phyloP scores from a whole-genome alignment of 92 coral and sea anemone species.

The Blastomussa wellsi region DNA sequence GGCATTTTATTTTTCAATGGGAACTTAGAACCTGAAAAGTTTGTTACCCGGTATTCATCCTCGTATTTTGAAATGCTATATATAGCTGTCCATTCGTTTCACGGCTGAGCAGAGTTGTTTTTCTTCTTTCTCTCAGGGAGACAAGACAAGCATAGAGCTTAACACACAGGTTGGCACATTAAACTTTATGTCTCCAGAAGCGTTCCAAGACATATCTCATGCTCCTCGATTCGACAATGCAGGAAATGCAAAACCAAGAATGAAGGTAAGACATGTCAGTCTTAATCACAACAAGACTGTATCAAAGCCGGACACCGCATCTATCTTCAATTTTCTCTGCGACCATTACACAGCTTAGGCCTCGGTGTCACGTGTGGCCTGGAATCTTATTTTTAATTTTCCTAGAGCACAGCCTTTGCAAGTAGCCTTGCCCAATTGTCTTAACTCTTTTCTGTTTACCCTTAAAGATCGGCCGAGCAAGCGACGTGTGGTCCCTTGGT shows the following conservation, averaged over 20 bases:
- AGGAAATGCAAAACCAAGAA: constrained; percentile 73
- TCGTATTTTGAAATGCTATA: not conserved
- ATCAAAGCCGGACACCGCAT: too few relatives aligned
- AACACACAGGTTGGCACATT: constrained; percentile 95
- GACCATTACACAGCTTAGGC: too few relatives aligned
- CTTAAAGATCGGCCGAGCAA: constrained; percentile 90
- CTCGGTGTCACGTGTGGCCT: too few relatives aligned
- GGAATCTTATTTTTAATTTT: too few relatives aligned
- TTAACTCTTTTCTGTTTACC: not conserved
- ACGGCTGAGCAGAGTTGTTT: not conserved
- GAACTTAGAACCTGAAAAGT: too few relatives aligned
- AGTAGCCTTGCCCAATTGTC: not conserved
- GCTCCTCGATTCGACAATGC: constrained; percentile 43
- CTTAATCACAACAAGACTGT: too few relatives aligned
- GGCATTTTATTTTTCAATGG: too few relatives aligned
- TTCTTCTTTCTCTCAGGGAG: constrained; percentile 56
- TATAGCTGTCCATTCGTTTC: not conserved
- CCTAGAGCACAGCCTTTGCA: not conserved
- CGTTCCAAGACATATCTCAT: constrained; percentile 87
- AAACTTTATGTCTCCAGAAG: constrained; percentile 98
- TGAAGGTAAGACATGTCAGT: constrained; percentile 67
- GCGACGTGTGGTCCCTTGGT: constrained; percentile 99
- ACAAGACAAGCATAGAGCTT: constrained; percentile 91
- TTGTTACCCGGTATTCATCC: too few relatives aligned
- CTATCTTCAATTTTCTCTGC: too few relatives aligned